Evolutionary conservation across 92 coral and sea anemone genomes (phyloP).

Genomic region (Muricea muricata): DNA sequence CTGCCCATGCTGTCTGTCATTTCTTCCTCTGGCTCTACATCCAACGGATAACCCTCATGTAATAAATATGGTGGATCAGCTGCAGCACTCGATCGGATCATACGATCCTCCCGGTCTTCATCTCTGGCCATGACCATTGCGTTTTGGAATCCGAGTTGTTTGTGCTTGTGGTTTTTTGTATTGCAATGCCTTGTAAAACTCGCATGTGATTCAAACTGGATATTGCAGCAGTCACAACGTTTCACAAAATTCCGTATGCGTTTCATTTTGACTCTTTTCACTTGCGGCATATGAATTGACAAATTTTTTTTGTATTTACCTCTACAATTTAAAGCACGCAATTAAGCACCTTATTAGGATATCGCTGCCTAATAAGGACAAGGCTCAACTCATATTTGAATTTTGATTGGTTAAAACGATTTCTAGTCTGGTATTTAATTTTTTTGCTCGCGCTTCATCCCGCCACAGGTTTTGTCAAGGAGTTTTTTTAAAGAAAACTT

Average conservation of each 20-base stretch:
- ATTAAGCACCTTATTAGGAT: background rate
- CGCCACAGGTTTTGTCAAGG: background rate
- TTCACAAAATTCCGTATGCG: background rate
- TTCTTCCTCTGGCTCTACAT: background rate
- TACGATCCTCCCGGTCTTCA: background rate
- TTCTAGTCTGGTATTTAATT: background rate
- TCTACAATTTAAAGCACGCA: background rate
- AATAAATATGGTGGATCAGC: constrained; percentile 2
- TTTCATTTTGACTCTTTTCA: background rate
- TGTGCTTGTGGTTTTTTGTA: background rate
- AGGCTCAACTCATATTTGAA: background rate
- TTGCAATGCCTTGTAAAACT: constrained; percentile 10
- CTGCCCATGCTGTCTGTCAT: background rate
- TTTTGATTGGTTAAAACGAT: background rate
- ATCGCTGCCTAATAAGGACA: background rate
- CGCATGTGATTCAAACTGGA: background rate
- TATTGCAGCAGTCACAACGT: background rate
- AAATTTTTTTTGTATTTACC: background rate
- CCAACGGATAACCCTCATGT: background rate
- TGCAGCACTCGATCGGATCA: background rate
- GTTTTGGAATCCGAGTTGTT: background rate
- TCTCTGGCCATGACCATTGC: background rate
- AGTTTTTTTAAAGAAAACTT: background rate
- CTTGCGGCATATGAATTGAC: background rate
- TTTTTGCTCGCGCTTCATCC: background rate